phyloP scores from a whole-genome alignment of 2,797 vertebrate species.

The Stomatorhinus walkeri region DNA sequence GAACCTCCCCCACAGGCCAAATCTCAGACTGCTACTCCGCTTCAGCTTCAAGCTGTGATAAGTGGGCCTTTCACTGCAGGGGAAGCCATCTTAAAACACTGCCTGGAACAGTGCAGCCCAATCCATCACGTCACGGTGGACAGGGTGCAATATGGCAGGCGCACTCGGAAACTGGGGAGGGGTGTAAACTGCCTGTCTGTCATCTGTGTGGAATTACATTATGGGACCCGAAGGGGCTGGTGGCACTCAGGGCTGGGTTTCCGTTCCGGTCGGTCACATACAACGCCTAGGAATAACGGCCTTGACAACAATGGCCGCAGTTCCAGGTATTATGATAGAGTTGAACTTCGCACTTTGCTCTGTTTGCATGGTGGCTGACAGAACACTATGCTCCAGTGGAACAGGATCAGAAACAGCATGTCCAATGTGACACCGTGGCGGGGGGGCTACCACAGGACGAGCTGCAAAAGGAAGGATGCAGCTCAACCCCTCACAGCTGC shows the following conservation, averaged over 20 bases:
- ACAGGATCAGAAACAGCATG: not conserved
- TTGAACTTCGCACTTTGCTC: not conserved
- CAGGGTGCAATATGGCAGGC: not conserved
- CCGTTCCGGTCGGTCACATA: not conserved
- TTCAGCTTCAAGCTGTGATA: not conserved
- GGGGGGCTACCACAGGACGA: not conserved
- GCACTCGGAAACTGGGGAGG: not conserved
- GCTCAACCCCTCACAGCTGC: not conserved
- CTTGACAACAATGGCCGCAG: not conserved
- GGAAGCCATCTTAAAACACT: not conserved
- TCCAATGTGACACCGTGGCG: not conserved
- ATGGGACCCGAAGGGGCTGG: not conserved
- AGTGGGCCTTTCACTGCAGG: not conserved
- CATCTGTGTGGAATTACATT: not conserved
- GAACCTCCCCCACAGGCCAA: not conserved
- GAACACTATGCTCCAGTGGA: not conserved
- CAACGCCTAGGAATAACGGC: not conserved
- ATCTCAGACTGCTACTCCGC: not conserved
- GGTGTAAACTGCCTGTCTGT: not conserved
- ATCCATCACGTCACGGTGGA: not conserved
- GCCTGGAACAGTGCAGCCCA: not conserved
- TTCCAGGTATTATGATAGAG: not conserved
- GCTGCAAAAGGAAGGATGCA: not conserved
- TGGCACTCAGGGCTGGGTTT: not conserved
- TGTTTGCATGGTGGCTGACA: not conserved